Evolutionary conservation across 2,888 invertebrate species (phyloP), one percentile per base, ranked within the genome.

Genomic region (Dioctria rufipes): DNA sequence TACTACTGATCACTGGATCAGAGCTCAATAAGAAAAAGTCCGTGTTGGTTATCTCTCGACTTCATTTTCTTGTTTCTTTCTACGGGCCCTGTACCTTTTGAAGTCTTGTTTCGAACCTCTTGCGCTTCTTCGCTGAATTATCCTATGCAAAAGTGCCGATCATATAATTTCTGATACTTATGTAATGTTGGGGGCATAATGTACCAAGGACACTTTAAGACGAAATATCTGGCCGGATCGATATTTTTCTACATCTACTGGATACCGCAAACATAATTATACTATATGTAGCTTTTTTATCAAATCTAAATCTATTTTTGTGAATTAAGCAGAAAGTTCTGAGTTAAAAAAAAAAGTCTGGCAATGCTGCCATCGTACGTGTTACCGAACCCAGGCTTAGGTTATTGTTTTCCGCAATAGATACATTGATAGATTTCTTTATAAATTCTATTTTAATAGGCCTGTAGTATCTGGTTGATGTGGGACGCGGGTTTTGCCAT

Each of bases 401-500:
- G 25, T 9, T 6, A 60, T 60, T 11, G n/a, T 11, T 60, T 60
- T 60, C 25, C 3, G 5, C 1, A 60, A 60, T 60, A n/a, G 60
- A 9, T 60, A n/a, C n/a, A n/a, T n/a, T n/a, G n/a, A n/a, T n/a
- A n/a, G n/a, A n/a, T n/a, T n/a, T n/a, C n/a, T n/a, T n/a, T n/a
- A n/a, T n/a, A n/a, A n/a, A n/a, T n/a, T n/a, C n/a, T n/a, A n/a
- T n/a, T n/a, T n/a, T n/a, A 25, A 25, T 25, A 25, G 25, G 25
- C 25, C 25, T 25, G 25, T 2, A 25, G 2, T 25, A 25, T 2
- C 25, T 25, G 2, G 25, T 25, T 25, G 25, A 25, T 51, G 83
- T 75, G 9, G 85, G 84, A 49, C 84, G 66, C 51, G 84, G 85
- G 80, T 86, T 86, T 85, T 85, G 83, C 85, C 85, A 85, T 80